Percentiles rank a stretch among this genome's conserved stretches.
Evolutionary conservation across 2,888 invertebrate genomes (phyloP).

Genomic region (Hylaea fasciaria): DNA sequence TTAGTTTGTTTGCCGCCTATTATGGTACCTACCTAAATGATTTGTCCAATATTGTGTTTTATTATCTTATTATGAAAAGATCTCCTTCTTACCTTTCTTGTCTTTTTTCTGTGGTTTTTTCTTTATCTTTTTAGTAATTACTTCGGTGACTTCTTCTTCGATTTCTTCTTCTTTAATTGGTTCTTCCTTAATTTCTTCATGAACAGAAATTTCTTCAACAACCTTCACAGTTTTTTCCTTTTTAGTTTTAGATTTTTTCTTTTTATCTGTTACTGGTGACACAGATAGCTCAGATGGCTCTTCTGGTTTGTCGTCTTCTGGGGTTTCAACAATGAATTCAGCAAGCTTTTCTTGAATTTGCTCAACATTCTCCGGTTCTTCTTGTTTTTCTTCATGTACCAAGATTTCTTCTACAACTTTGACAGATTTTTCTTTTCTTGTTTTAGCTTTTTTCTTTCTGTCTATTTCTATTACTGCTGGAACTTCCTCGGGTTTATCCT

Average conservation of each 20-base stretch:
- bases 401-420: constrained; percentile 27
- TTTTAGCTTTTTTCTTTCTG: constrained; percentile 11
- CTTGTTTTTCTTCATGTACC: constrained; percentile 39
- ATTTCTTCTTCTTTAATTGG: constrained; percentile 39
- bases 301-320: constrained; percentile 65
- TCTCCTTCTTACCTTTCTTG: constrained; percentile 56
- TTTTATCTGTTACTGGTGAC: constrained; percentile 67
- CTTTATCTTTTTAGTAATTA: constrained; percentile 52
- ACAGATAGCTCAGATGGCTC: constrained; percentile 72
- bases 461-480: background rate
- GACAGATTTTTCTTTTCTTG: constrained; percentile 22
- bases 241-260: constrained; percentile 49
- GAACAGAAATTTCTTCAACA: constrained; percentile 50
- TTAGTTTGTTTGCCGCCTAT: too few species aligned
- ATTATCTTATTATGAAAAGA: background rate
- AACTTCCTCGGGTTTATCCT: constrained; percentile 9
- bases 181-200: constrained; percentile 32
- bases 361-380: constrained; percentile 52
- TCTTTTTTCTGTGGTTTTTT: constrained; percentile 46
- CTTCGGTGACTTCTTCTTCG: constrained; percentile 7
- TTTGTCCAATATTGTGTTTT: background rate
- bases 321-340: constrained; percentile 46
- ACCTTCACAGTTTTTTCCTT: constrained; percentile 45
- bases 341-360: constrained; percentile 62
- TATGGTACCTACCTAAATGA: too few species aligned